These are phyloP conservation scores for Drosophila meridionalis DNA, from an alignment of 2,888 invertebrate genomes.

Conservation along the genomic window DNA sequence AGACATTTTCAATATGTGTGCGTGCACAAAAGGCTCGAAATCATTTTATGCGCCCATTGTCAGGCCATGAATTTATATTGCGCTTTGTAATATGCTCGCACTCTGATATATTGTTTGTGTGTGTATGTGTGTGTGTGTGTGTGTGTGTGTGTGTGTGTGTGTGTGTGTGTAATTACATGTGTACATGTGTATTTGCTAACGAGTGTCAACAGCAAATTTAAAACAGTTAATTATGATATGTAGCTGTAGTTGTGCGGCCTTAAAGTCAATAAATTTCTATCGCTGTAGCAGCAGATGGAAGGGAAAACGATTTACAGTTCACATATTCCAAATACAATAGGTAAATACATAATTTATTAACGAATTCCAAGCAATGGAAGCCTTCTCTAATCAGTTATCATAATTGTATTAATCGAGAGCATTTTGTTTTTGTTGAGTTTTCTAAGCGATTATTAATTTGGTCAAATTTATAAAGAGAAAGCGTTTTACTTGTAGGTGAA, in stretches of 20 bases:
- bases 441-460: not conserved
- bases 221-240: conserved; percentile 58
- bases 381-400: not conserved
- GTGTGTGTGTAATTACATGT: conserved; percentile 35
- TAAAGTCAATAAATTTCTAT: conserved; percentile 16
- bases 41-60: conserved; percentile 54
- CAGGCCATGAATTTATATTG: conserved; percentile 53
- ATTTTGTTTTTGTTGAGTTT: not conserved
- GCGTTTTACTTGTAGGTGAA: not conserved
- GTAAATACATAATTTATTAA: conserved; percentile 16
- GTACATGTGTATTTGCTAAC: conserved; percentile 38
- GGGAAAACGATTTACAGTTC: not conserved
- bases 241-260: conserved; percentile 1
- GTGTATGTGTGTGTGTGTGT: not conserved
- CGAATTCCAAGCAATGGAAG: not conserved
- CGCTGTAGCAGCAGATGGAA: not conserved
- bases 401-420: not conserved
- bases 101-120: conserved; percentile 2
- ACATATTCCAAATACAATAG: not conserved
- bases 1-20: conserved; percentile 80
- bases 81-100: conserved; percentile 44
- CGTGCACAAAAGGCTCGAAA: conserved; percentile 37
- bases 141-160: conserved; percentile 4
- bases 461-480: not conserved
- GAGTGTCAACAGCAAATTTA: conserved; percentile 63